A percentile compares a stretch with the other conserved stretches of the same genome.
These are phyloP conservation scores for Drosophila baimaii DNA, from an alignment of 1,140 invertebrate genomes.

Conservation along the genomic window DNA sequence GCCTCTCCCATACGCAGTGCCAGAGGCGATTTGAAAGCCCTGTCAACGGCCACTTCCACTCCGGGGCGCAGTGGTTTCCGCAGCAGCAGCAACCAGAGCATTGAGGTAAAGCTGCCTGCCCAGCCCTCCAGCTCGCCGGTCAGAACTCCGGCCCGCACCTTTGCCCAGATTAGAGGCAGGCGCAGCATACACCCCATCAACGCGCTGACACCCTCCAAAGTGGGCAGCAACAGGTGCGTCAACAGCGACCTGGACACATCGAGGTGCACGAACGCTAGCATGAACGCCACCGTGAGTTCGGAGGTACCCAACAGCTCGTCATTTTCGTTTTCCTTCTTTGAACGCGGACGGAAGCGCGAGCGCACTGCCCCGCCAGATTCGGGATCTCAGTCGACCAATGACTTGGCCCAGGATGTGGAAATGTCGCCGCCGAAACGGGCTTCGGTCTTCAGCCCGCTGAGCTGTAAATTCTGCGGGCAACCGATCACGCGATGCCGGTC, in stretches of 20 bases:
- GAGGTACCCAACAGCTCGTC: constrained; percentile 77
- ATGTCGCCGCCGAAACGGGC: constrained; percentile 77
- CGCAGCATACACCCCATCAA: constrained; percentile 67
- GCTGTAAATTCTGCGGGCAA: constrained; percentile 72
- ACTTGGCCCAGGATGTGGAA: constrained; percentile 68
- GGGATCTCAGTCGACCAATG: constrained; percentile 65
- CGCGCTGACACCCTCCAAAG: constrained; percentile 64
- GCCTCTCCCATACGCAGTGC: constrained; percentile 57
- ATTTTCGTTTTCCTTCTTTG: constrained; percentile 77
- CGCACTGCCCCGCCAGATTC: constrained; percentile 65
- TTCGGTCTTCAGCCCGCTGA: constrained; percentile 70
- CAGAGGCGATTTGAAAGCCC: constrained; percentile 10
- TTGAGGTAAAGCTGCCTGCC: constrained; percentile 58
- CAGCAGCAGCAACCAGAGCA: constrained; percentile 51
- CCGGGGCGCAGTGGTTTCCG: constrained; percentile 65
- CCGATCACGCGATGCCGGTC: too few species aligned
- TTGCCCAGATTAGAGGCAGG: constrained; percentile 72
- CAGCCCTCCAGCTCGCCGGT: constrained; percentile 53
- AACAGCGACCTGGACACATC: constrained; percentile 74
- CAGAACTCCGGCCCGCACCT: constrained; percentile 51
- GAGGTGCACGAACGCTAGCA: constrained; percentile 67
- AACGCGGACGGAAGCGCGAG: constrained; percentile 73
- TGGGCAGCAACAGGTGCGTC: constrained; percentile 66
- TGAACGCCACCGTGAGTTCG: constrained; percentile 81
- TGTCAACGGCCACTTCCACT: constrained; percentile 74